Conservation (phyloP, 2,113 vertebrate genomes). For the Menidia beryllina region DNA sequence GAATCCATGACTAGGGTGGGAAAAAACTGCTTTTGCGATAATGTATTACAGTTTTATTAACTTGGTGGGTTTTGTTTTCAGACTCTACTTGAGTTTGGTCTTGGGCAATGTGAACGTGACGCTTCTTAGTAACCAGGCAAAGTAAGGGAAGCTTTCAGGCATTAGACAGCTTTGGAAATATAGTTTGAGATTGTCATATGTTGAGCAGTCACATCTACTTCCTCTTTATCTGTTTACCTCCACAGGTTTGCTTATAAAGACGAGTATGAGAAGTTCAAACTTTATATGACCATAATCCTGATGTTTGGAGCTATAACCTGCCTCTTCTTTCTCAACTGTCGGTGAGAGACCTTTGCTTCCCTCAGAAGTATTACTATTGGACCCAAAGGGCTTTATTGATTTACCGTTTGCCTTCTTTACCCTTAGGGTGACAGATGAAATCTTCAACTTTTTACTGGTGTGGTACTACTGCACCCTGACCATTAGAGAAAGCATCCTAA, state of each 20-base stretch:
- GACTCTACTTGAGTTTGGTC: constrained; percentile 94
- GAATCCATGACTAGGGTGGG: no score
- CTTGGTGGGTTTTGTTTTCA: constrained; percentile 65
- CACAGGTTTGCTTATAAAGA: constrained; percentile 97
- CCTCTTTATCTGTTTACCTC: not conserved
- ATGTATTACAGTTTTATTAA: not conserved
- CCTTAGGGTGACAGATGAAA: constrained; percentile 93
- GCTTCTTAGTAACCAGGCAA: constrained; percentile 96
- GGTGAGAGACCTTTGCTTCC: constrained; percentile 77
- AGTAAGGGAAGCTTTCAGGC: constrained; percentile 78
- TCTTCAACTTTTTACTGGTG: constrained; percentile 97
- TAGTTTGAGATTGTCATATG: not conserved
- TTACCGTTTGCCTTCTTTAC: not conserved
- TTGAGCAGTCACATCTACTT: not conserved
- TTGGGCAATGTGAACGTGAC: constrained; percentile 97
- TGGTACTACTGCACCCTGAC: constrained; percentile 99
- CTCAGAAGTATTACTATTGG: not conserved
- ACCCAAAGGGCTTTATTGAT: not conserved
- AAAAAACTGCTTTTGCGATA: no score
- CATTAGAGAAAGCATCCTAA: constrained; percentile 96
- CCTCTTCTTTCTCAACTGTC: constrained; percentile 93
- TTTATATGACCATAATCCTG: constrained; percentile 97
- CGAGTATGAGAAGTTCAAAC: constrained; percentile 98
- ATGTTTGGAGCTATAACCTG: constrained; percentile 93
- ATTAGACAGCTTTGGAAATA: not conserved